Base-by-base conservation (phyloP, 1,140 invertebrate genomes). In the Apis cerana region DNA sequence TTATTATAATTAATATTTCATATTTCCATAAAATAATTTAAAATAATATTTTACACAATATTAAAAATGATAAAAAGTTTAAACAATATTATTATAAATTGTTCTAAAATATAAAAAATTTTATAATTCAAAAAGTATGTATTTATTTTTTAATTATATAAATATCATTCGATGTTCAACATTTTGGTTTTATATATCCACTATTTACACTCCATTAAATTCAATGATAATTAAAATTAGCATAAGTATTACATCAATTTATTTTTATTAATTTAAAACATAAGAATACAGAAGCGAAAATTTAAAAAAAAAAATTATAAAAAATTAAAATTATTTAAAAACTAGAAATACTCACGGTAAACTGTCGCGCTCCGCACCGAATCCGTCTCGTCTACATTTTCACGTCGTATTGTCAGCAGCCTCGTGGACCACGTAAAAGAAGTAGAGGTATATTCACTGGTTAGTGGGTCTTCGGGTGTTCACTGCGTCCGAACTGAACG, bases 331-430 rank as follows among this genome's bases (percentile, higher is more conserved):
- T 13, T 17, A 52, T 4, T 43, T 64, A 79, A 75, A 59, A 12
- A 1, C 1, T 8, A 33, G 48, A 19, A 33, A 87, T 88, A 94
- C 93, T 89, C 91, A 94, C 93, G 91, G 92, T 91, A 90, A 91
- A 92, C 89, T 92, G 90, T 91, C 89, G 91, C 92, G 92, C 90
- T 93, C 93, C 91, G 92, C 91, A 91, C 91, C 70, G 84, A 67
- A 86, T 83, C 88, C 89, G 70, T 82, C 85, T 70, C 69, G 92
- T 92, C 92, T 93, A 93, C 92, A 93, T 93, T 91, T 91, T 91
- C 85, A 83, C 83, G 84, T 70, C 80, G 85, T 90, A 86, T 85
- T 89, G 86, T 79, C 87, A 48, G 68, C 85, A 68, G 82, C 80
- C 80, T 82, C 70, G 72, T 86, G 61, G 83, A 84, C 74, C 67